phyloP scores from a whole-genome alignment of 2,797 vertebrate species.

The Mormyrops boulengeri region DNA sequence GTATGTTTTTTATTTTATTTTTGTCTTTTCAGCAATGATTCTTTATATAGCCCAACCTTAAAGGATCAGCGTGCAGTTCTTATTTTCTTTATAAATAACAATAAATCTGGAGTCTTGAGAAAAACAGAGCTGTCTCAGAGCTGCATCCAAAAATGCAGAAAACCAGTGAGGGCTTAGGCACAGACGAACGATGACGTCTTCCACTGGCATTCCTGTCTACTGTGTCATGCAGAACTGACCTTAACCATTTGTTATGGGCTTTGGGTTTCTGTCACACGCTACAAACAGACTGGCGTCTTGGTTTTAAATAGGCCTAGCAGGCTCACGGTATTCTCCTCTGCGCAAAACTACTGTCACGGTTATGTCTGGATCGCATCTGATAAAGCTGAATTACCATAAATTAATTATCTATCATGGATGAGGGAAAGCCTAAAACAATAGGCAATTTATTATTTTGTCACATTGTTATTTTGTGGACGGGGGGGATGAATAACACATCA shows the following conservation, averaged over 20 bases:
- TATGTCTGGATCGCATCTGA: slow-evolving; percentile 13
- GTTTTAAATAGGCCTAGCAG: slow-evolving; percentile 13
- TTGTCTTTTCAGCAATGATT: background rate
- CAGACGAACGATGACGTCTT: background rate
- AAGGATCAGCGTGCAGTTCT: background rate
- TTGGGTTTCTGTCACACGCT: slow-evolving; percentile 3
- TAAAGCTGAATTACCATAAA: slow-evolving; percentile 16
- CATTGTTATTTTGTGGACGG: background rate
- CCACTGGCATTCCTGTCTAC: background rate
- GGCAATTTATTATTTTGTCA: slow-evolving; percentile 19
- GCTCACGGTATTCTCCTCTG: background rate
- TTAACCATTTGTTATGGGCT: background rate
- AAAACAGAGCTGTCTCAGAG: background rate
- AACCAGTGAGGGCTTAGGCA: background rate
- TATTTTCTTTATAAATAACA: background rate
- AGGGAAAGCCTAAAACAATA: background rate
- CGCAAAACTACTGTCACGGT: slow-evolving; percentile 5
- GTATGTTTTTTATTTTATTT: background rate
- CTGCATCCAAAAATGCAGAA: background rate
- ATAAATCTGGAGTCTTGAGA: background rate
- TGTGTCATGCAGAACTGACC: slow-evolving; percentile 4
- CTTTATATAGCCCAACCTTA: background rate
- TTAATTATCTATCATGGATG: slow-evolving; percentile 14
- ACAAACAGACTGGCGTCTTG: slow-evolving; percentile 11
- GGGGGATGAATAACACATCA: background rate